phyloP scores from a whole-genome alignment of 2,113 vertebrate species.

The Austrofundulus limnaeus region DNA sequence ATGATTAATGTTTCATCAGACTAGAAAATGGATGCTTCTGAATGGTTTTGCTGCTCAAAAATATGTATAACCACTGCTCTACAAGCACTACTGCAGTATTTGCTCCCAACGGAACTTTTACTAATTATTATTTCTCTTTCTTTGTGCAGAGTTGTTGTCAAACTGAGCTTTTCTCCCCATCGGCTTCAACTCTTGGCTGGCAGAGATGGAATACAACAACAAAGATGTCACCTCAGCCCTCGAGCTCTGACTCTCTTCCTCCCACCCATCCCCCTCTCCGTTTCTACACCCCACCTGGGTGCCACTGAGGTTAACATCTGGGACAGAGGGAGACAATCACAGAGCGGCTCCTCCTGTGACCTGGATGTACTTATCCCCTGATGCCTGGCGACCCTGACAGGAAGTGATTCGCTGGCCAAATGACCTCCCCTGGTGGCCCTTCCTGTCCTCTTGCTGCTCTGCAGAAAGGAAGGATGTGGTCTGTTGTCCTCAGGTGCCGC shows the following conservation, averaged over 20 bases:
- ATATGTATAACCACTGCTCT: too few relatives aligned
- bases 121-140: too few relatives aligned
- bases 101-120: too few relatives aligned
- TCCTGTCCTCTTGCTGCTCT: conserved; percentile 76
- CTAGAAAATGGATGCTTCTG: too few relatives aligned
- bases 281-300: conserved; percentile 57
- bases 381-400: conserved; percentile 65
- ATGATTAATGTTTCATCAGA: too few relatives aligned
- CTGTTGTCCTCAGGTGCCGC: conserved; percentile 80
- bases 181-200: too few relatives aligned
- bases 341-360: conserved; percentile 65
- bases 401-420: conserved; percentile 71
- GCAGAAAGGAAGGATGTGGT: conserved; percentile 89
- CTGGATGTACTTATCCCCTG: conserved; percentile 75
- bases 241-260: conserved; percentile 3
- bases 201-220: neutral
- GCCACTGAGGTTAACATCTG: conserved; percentile 45
- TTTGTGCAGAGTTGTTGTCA: too few relatives aligned
- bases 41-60: too few relatives aligned
- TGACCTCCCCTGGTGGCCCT: conserved; percentile 76
- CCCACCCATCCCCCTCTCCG: conserved; percentile 1
- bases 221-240: conserved; percentile 19
- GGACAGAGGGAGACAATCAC: conserved; percentile 51
- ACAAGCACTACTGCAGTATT: too few relatives aligned
- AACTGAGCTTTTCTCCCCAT: too few relatives aligned